phyloP scores from a whole-genome alignment of 2,797 vertebrate genomes.

The Takifugu rubripes region DNA sequence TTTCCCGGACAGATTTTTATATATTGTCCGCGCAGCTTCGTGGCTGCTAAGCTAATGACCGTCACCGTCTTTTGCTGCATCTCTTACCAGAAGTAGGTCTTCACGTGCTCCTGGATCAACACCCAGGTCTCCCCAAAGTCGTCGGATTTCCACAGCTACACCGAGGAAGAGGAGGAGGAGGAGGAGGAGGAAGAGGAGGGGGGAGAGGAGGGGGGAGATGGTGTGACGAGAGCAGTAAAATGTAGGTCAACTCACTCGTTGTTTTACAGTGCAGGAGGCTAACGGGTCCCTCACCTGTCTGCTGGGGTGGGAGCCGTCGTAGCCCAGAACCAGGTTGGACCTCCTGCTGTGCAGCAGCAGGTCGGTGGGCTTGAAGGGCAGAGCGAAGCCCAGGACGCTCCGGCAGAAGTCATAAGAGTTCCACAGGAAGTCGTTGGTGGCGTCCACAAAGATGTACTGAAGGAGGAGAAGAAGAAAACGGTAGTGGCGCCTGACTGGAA shows the following conservation, averaged over 20 bases:
- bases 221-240: constrained; percentile 35
- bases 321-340: constrained; percentile 86
- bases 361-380: constrained; percentile 90
- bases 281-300: constrained; percentile 79
- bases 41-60: too few species aligned
- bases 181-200: constrained; percentile 3
- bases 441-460: constrained; percentile 94
- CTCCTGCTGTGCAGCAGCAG: constrained; percentile 86
- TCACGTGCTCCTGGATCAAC: constrained; percentile 97
- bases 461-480: not conserved
- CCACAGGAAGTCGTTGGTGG: constrained; percentile 88
- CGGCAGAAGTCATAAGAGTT: constrained; percentile 92
- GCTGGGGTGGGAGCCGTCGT: constrained; percentile 89
- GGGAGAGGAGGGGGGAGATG: not conserved
- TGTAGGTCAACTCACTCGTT: constrained; percentile 66
- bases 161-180: constrained; percentile 10
- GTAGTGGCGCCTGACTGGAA: too few species aligned
- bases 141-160: constrained; percentile 95
- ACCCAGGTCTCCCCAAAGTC: constrained; percentile 98
- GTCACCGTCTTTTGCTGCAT: not conserved
- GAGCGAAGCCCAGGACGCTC: constrained; percentile 82
- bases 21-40: too few species aligned
- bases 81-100: constrained; percentile 93
- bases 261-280: constrained; percentile 39
- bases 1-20: too few species aligned